phyloP scores from a whole-genome alignment of 2,113 vertebrate genomes.

The Pseudorasbora parva region DNA sequence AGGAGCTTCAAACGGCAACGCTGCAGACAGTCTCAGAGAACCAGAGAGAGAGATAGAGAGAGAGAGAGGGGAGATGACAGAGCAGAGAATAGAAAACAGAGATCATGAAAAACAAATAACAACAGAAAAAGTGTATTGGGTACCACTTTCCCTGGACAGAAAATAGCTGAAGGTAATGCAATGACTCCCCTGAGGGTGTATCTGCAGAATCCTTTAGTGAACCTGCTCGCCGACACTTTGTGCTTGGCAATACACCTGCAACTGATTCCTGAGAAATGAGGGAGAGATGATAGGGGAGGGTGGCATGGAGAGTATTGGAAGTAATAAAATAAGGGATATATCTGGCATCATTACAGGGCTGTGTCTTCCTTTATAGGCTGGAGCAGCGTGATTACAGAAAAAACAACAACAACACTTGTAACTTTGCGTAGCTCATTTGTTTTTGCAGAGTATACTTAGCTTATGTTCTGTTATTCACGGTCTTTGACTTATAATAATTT shows the following conservation, averaged over 20 bases:
- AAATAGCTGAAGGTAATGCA: conserved; percentile 46
- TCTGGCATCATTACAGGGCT: conserved; percentile 27
- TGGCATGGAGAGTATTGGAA: conserved; percentile 2
- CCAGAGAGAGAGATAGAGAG: neutral
- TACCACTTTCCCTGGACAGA: conserved; percentile 37
- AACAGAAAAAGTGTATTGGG: conserved; percentile 25
- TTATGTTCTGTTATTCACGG: neutral
- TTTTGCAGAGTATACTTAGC: neutral
- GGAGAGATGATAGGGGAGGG: conserved; percentile 1
- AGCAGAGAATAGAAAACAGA: conserved; percentile 28
- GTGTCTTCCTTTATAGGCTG: conserved; percentile 3
- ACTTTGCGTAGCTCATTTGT: neutral
- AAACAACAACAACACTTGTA: neutral
- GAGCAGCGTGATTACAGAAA: conserved; percentile 18
- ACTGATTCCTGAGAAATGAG: conserved; percentile 40
- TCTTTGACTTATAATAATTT: too few species aligned
- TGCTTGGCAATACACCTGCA: conserved; percentile 32
- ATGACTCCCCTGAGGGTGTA: conserved; percentile 41
- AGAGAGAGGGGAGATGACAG: neutral
- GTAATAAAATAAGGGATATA: conserved; percentile 24
- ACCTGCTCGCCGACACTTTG: conserved; percentile 15
- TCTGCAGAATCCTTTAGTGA: conserved; percentile 46
- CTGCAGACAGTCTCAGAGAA: neutral
- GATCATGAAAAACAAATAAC: conserved; percentile 45
- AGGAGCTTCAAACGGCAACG: conserved; percentile 56